Evolutionary conservation across 1,140 invertebrate genomes (phyloP).

Genomic region (Trichonephila clavipes): DNA sequence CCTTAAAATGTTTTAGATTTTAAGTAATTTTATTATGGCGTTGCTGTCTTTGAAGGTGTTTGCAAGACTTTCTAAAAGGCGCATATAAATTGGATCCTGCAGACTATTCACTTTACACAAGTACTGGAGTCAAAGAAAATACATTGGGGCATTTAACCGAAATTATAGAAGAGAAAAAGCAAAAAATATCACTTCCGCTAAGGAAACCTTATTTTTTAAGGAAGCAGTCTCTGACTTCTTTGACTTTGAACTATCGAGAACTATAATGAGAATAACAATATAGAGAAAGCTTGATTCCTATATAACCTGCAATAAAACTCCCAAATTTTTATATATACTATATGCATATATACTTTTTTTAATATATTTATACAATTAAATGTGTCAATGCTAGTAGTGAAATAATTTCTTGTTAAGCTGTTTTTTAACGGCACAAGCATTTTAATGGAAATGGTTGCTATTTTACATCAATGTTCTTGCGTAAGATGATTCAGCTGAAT

Average conservation of each 20-base stretch:
- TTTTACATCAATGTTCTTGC: slow-evolving; percentile 13
- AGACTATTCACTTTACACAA: background rate
- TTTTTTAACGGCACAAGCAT: slow-evolving; percentile 25
- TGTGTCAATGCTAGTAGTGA: slow-evolving; percentile 54
- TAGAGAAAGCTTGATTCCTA: slow-evolving; percentile 75
- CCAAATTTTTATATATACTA: slow-evolving; percentile 74
- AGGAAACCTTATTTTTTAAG: slow-evolving; percentile 48
- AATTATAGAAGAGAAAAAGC: slow-evolving; percentile 9
- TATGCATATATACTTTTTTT: slow-evolving; percentile 58
- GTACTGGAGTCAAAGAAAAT: background rate
- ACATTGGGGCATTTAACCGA: slow-evolving; percentile 24
- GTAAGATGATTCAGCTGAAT: background rate
- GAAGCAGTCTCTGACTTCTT: slow-evolving; percentile 15
- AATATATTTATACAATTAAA: slow-evolving; percentile 71
- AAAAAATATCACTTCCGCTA: slow-evolving; percentile 1
- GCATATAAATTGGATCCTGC: slow-evolving; percentile 18
- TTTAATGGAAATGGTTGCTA: slow-evolving; percentile 70
- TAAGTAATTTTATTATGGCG: slow-evolving; percentile 68
- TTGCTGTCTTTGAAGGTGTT: slow-evolving; percentile 64
- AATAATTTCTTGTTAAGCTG: slow-evolving; percentile 59
- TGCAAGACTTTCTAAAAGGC: slow-evolving; percentile 17
- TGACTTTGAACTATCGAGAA: slow-evolving; percentile 40
- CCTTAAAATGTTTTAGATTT: slow-evolving; percentile 62
- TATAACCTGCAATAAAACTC: slow-evolving; percentile 74
- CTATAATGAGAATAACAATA: slow-evolving; percentile 42